These are phyloP conservation scores for Trachymyrmex cornetzi DNA, from an alignment of 1,140 invertebrate species.

Conservation along the genomic window DNA sequence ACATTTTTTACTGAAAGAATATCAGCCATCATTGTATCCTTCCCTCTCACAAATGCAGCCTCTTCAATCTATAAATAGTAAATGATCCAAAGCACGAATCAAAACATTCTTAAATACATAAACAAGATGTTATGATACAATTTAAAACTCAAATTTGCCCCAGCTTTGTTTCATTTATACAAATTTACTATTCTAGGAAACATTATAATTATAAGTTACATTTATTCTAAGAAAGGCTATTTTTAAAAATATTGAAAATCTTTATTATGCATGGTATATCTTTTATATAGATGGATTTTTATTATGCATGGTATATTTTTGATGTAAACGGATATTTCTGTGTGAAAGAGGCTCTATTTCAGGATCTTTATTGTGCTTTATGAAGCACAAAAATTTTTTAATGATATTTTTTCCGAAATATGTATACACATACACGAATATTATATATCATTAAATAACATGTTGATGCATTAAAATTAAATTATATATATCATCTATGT, in stretches of 20 bases:
- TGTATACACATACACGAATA: background rate
- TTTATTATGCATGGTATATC: no score
- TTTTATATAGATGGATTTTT: background rate
- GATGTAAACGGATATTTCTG: background rate
- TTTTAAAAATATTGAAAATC: background rate
- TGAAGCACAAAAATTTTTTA: background rate
- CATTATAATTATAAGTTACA: background rate
- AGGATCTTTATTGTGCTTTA: background rate
- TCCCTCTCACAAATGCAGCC: background rate
- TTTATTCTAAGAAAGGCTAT: background rate
- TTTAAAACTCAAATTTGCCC: conserved; percentile 14
- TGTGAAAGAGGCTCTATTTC: background rate
- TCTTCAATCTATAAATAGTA: conserved; percentile 28
- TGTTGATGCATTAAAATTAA: background rate
- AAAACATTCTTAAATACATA: conserved; percentile 15
- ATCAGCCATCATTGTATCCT: conserved; percentile 69
- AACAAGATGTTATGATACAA: background rate
- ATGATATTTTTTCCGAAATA: background rate
- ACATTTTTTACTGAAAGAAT: conserved; percentile 56
- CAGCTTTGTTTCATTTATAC: background rate
- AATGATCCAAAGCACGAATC: background rate
- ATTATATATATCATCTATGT: background rate
- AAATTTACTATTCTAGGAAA: background rate
- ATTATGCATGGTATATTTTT: background rate
- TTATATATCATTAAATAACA: background rate